phyloP scores from a whole-genome alignment of 2,888 invertebrate species.

The Agonum fuliginosum region DNA sequence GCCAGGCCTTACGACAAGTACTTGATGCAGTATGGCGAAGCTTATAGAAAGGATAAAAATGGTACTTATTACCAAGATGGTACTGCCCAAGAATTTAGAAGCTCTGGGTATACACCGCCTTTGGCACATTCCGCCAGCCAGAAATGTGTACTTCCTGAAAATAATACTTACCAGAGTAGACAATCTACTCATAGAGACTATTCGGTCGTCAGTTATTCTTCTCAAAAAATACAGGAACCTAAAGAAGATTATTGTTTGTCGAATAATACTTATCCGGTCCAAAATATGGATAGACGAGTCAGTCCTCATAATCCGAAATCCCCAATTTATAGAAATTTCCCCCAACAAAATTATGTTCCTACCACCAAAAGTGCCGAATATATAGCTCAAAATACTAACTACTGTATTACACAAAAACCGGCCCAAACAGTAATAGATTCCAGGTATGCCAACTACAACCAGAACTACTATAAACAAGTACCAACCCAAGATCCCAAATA shows the following conservation, averaged over 20 bases:
- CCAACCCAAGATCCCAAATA: conserved; percentile 27
- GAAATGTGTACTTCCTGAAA: conserved; percentile 13
- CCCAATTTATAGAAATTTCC: conserved; percentile 40
- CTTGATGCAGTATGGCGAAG: not conserved
- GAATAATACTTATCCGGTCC: conserved; percentile 14
- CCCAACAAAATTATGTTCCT: conserved; percentile 29
- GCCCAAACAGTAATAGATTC: conserved; percentile 1
- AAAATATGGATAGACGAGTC: conserved; percentile 32
- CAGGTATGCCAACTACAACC: conserved; percentile 33
- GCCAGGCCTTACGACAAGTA: conserved; percentile 45
- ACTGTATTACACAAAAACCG: conserved; percentile 23
- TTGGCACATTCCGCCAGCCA: conserved; percentile 46
- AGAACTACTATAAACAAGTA: not conserved
- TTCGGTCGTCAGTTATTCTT: no score
- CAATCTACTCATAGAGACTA: no score
- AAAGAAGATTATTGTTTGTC: conserved; percentile 1
- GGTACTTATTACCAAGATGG: conserved; percentile 30
- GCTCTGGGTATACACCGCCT: conserved; percentile 47
- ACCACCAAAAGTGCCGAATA: not conserved
- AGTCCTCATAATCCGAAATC: conserved; percentile 46
- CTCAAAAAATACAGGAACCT: no score
- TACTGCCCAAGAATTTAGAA: conserved; percentile 29
- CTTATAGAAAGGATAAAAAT: conserved; percentile 3
- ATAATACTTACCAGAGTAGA: not conserved
- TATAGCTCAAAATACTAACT: conserved; percentile 5